Evolutionary conservation across 1,140 invertebrate genomes (phyloP), one percentile per base, ranked within the genome.

Genomic region (Listronotus oregonensis): DNA sequence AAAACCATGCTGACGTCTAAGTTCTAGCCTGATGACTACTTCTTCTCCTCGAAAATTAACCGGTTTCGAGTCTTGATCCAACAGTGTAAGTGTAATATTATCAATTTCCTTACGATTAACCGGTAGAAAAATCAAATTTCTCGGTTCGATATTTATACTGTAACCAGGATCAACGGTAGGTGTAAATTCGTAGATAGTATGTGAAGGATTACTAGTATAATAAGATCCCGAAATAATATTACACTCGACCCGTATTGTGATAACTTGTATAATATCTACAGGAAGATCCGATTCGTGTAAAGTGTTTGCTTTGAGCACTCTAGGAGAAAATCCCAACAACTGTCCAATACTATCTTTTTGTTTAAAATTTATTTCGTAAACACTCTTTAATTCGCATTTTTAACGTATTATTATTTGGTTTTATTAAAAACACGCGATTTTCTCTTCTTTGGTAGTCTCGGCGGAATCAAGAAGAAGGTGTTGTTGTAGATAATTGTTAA

Each of bases 11-110:
- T n/a, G n/a, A n/a, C n/a, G n/a, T n/a, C n/a, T n/a, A n/a, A n/a
- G n/a, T n/a, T n/a, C n/a, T n/a, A n/a, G n/a, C n/a, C n/a, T n/a
- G n/a, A n/a, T n/a, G n/a, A n/a, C n/a, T n/a, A n/a, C n/a, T n/a
- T n/a, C n/a, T n/a, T n/a, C n/a, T n/a, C n/a, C n/a, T n/a, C n/a
- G 14, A 64, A 70, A 72, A 70, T 72, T 64, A 14, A 72, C 62
- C 4, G 42, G 43, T 3, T 44, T n/a, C n/a, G n/a, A 67, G 67
- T 72, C 54, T 52, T 72, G 71, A 64, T 70, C 68, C 12, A 69
- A 27, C 10, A 71, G n/a, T 10, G 43, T 50, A 11, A 71, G n/a
- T 31, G 67, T 69, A 21, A 71, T 67, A 37, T 67, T 69, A 55
- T 57, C 31, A 27, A 70, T 71, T 34, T 21, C 14, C 9, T 10